Conservation (phyloP, 1,140 invertebrate species). For the Papilio aristodemus region DNA sequence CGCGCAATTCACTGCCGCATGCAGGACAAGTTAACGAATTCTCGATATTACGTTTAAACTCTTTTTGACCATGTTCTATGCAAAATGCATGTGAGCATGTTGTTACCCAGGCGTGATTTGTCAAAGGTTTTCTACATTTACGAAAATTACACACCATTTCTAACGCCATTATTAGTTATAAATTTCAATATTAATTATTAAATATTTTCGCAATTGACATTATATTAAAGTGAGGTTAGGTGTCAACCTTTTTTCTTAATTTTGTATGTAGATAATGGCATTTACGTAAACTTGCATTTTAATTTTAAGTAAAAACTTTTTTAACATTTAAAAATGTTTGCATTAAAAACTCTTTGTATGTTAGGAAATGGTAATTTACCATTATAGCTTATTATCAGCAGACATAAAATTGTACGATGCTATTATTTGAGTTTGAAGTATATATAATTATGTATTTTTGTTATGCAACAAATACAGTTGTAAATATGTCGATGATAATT, state of each 20-base stretch:
- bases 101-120: constrained; percentile 79
- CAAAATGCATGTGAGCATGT: constrained; percentile 81
- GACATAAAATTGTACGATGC: no score
- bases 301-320: constrained; percentile 1
- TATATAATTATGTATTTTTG: no score
- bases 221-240: constrained; percentile 11
- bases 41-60: constrained; percentile 73
- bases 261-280: background rate
- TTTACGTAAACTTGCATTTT: background rate
- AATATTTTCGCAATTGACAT: constrained; percentile 1
- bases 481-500: no score
- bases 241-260: background rate
- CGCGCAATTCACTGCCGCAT: constrained; percentile 73
- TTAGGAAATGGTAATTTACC: background rate
- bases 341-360: background rate
- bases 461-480: no score
- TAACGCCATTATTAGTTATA: constrained; percentile 54
- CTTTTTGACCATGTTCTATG: constrained; percentile 76
- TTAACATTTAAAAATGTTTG: background rate
- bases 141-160: constrained; percentile 80
- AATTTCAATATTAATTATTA: background rate
- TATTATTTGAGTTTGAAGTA: no score
- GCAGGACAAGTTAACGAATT: constrained; percentile 75
- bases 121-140: constrained; percentile 76
- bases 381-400: no score